These are phyloP conservation scores for Eulacestoma nigropectus DNA, from an alignment of 2,113 vertebrate genomes.

Conservation along the genomic window DNA sequence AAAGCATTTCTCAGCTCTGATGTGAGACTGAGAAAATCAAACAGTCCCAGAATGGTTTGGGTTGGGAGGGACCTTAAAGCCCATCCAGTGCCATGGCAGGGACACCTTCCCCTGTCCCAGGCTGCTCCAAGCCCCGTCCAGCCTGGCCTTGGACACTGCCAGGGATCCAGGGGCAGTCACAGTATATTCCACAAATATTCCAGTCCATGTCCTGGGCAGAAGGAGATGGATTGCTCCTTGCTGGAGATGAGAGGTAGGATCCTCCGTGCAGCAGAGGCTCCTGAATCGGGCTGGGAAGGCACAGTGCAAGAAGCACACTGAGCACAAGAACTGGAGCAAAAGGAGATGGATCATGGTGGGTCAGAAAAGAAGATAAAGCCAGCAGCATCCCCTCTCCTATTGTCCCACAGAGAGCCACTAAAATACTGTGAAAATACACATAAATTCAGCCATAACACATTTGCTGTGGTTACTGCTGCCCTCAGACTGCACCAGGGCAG, in stretches of 20 bases:
- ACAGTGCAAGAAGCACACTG: rapidly evolving
- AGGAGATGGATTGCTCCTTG: rapidly evolving
- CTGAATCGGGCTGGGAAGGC: rapidly evolving
- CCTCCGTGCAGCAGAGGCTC: too few relatives aligned
- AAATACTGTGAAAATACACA: background rate
- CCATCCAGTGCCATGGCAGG: background rate
- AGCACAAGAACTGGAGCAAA: background rate
- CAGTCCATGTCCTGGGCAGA: too few relatives aligned
- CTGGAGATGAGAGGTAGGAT: background rate
- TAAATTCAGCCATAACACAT: background rate
- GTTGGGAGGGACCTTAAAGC: background rate
- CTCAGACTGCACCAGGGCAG: background rate
- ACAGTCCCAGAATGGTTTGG: background rate
- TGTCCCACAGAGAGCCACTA: background rate
- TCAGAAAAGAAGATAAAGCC: background rate
- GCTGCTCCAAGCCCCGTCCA: background rate
- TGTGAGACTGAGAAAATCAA: rapidly evolving
- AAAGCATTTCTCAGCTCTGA: background rate
- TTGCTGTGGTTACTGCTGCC: background rate
- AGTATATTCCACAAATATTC: background rate
- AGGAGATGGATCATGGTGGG: background rate
- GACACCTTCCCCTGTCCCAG: background rate
- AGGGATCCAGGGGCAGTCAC: background rate
- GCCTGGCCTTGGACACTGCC: rapidly evolving
- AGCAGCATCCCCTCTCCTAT: background rate